phyloP scores from a whole-genome alignment of 2,113 vertebrate species.

The Indicator maculatus region DNA sequence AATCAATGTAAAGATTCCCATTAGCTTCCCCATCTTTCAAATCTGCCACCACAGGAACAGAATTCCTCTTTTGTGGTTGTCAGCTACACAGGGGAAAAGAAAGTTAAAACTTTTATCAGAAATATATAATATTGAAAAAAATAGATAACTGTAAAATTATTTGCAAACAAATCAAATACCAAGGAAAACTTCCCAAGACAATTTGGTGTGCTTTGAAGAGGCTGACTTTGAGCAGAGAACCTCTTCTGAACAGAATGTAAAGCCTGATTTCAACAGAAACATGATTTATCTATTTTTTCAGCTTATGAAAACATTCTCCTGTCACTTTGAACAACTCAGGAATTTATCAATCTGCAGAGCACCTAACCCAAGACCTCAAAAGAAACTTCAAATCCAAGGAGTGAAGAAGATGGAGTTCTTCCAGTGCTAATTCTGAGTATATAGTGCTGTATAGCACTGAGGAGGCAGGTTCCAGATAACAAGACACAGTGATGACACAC shows the following conservation, averaged over 20 bases:
- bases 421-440: background rate
- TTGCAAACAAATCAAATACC: slow-evolving; percentile 13
- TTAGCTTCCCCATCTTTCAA: background rate
- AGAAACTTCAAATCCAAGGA: background rate
- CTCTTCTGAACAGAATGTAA: background rate
- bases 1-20: background rate
- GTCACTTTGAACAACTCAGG: background rate
- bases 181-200: background rate
- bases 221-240: background rate
- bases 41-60: background rate
- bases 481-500: background rate
- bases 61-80: background rate
- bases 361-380: background rate
- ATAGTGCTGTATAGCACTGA: background rate
- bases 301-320: background rate
- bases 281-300: background rate
- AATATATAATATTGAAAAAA: background rate
- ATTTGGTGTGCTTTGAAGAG: background rate
- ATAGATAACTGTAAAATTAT: background rate
- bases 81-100: background rate
- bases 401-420: background rate
- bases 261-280: background rate
- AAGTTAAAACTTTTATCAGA: background rate
- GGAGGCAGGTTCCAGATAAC: background rate
- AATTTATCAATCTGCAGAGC: background rate